Percentiles rank a stretch among this genome's conserved stretches.
phyloP scores from a whole-genome alignment of 2,888 invertebrate species.

The Drosophila mayaguana region DNA sequence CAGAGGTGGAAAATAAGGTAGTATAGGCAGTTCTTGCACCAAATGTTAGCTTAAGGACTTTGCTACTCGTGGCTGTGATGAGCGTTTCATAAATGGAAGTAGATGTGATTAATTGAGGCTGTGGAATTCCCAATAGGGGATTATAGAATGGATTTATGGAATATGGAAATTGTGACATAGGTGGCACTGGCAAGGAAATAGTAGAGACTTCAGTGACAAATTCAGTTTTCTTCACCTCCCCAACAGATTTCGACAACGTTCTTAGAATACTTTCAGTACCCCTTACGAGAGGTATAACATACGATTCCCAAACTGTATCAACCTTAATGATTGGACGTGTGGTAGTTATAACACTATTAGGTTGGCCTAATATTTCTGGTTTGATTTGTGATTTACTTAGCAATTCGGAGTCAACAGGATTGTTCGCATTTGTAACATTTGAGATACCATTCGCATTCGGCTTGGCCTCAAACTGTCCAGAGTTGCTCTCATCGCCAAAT shows the following conservation, averaged over 20 bases:
- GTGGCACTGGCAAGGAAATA: constrained; percentile 86
- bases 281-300: constrained; percentile 91
- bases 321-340: constrained; percentile 91
- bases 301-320: constrained; percentile 93
- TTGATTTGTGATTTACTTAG: constrained; percentile 73
- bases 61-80: constrained; percentile 92
- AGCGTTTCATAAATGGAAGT: constrained; percentile 92
- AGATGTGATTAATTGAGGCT: constrained; percentile 91
- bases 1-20: constrained; percentile 92
- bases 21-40: constrained; percentile 96
- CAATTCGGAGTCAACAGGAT: constrained; percentile 20
- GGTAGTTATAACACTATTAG: constrained; percentile 87
- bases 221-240: constrained; percentile 92
- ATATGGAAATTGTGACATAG: constrained; percentile 84
- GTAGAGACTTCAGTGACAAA: constrained; percentile 92
- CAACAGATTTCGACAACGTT: constrained; percentile 92
- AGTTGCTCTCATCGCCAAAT: constrained; percentile 91
- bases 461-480: constrained; percentile 84
- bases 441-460: constrained; percentile 53
- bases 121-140: constrained; percentile 86
- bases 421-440: constrained; percentile 33
- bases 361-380: constrained; percentile 87
- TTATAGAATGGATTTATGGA: constrained; percentile 84
- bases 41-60: constrained; percentile 93
- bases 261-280: constrained; percentile 91